Percentiles rank a stretch among this genome's conserved stretches.
Evolutionary conservation across 2,888 invertebrate species (phyloP).

Genomic region (Cerastoderma edule): DNA sequence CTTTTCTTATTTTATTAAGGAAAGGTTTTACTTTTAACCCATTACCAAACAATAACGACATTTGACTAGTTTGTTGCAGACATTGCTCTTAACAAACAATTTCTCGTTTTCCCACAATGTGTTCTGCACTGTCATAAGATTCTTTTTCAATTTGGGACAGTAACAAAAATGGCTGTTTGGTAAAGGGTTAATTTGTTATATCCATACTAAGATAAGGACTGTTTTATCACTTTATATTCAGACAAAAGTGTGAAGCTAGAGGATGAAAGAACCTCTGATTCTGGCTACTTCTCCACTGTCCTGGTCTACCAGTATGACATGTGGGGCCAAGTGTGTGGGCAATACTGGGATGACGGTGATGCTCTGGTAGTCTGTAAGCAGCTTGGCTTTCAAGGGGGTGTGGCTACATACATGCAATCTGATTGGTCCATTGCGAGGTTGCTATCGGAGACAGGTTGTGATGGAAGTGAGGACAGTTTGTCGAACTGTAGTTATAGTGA

Average conservation of each 20-base stretch:
- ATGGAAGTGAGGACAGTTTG: slow-evolving; percentile 60
- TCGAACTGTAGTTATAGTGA: slow-evolving; percentile 45
- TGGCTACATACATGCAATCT: slow-evolving; percentile 45
- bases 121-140: too few species aligned
- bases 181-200: too few species aligned
- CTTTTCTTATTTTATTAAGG: too few species aligned
- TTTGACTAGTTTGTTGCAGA: too few species aligned
- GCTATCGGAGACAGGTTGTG: slow-evolving; percentile 58
- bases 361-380: slow-evolving; percentile 65
- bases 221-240: slow-evolving; percentile 10
- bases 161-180: too few species aligned
- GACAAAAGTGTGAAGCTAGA: slow-evolving; percentile 31
- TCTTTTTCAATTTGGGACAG: too few species aligned
- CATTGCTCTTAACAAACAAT: too few species aligned
- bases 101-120: too few species aligned
- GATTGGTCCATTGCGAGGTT: slow-evolving; percentile 52
- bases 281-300: slow-evolving; percentile 83
- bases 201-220: too few species aligned
- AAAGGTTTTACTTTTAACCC: too few species aligned
- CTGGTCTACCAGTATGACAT: slow-evolving; percentile 88
- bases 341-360: slow-evolving; percentile 66
- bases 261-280: slow-evolving; percentile 14
- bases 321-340: slow-evolving; percentile 87
- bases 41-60: too few species aligned
- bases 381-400: slow-evolving; percentile 84